Evolutionary conservation across 2,113 vertebrate genomes (phyloP).

Genomic region (Copsychus sechellarum): DNA sequence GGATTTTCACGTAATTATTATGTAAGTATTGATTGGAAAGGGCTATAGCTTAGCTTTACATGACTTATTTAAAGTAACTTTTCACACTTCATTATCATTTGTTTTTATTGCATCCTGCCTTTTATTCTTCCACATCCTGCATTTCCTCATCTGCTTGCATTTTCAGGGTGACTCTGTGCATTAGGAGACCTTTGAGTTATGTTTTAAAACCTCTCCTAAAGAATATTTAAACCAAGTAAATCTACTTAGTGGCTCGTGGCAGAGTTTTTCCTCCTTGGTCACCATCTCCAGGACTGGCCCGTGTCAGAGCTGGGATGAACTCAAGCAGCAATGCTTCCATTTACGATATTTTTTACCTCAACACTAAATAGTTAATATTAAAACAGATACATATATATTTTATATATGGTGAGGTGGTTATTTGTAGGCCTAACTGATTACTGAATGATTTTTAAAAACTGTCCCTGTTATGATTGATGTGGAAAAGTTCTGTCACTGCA

Average conservation of each 20-base stretch:
- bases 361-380: background rate
- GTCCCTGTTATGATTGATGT: background rate
- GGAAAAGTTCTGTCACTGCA: background rate
- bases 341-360: background rate
- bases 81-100: conserved; percentile 13
- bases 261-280: background rate
- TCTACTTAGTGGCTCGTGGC: accelerated
- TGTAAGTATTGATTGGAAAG: conserved; percentile 46
- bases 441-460: background rate
- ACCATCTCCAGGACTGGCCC: background rate
- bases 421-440: background rate
- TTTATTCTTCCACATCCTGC: background rate
- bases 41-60: conserved; percentile 22
- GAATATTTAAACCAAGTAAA: background rate
- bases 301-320: background rate
- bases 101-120: conserved; percentile 35
- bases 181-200: background rate
- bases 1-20: conserved; percentile 31
- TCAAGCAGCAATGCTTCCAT: background rate
- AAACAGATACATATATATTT: background rate
- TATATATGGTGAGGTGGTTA: background rate
- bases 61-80: conserved; percentile 25
- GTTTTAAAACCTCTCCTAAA: background rate
- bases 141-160: conserved; percentile 11
- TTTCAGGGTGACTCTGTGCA: background rate